These are phyloP conservation scores for Octopus sinensis DNA, from an alignment of 1,140 invertebrate genomes.

Conservation along the genomic window DNA sequence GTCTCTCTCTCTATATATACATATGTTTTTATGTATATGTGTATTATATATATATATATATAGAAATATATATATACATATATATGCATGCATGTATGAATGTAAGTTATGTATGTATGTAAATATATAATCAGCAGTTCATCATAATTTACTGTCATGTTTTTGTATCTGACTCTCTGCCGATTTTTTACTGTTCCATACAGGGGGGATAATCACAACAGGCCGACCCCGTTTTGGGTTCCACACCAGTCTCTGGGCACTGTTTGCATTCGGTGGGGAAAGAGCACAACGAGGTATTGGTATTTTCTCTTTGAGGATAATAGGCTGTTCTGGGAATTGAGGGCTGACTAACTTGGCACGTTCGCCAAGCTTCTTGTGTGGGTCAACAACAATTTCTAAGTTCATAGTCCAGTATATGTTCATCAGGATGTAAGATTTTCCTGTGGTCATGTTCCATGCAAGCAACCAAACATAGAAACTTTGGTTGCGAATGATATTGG, in stretches of 20 bases:
- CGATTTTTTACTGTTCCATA: conserved; percentile 46
- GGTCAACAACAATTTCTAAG: conserved; percentile 53
- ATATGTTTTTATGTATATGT: too few species aligned
- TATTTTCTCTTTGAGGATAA: conserved; percentile 47
- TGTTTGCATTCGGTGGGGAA: conserved; percentile 57
- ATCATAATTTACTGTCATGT: conserved; percentile 30
- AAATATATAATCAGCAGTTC: too few species aligned
- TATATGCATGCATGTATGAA: too few species aligned
- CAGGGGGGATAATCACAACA: conserved; percentile 46
- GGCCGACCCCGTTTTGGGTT: conserved; percentile 43
- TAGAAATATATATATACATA: too few species aligned
- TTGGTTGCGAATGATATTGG: conserved; percentile 54
- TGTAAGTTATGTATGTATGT: too few species aligned
- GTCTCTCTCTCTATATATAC: too few species aligned
- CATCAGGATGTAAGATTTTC: conserved; percentile 51
- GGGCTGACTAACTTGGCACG: conserved; percentile 48
- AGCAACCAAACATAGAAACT: conserved; percentile 57
- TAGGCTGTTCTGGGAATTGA: conserved; percentile 45
- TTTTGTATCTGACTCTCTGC: conserved; percentile 35
- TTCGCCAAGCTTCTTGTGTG: conserved; percentile 42
- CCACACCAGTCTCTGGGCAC: conserved; percentile 56
- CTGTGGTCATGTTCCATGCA: conserved; percentile 51
- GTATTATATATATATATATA: too few species aligned
- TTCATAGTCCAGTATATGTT: conserved; percentile 55
- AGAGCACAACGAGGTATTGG: conserved; percentile 52